phyloP scores from a whole-genome alignment of 1,140 invertebrate species.

The Micrasema minimum region DNA sequence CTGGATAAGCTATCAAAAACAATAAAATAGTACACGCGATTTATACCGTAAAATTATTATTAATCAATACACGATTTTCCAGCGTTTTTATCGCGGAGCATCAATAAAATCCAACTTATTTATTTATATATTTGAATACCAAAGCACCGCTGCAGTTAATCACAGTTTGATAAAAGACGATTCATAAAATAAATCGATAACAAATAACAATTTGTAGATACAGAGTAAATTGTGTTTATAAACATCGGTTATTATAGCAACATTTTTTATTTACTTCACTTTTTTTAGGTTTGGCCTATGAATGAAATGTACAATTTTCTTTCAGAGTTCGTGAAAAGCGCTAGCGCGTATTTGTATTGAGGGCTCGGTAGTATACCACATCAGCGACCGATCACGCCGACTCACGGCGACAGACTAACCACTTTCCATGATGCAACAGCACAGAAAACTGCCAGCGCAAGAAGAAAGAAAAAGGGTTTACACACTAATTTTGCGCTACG shows the following conservation, averaged over 20 bases:
- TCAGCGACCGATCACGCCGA: conserved; percentile 16
- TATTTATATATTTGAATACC: conserved; percentile 9
- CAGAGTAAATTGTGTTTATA: too few species aligned
- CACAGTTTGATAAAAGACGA: conserved; percentile 1
- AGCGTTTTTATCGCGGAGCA: conserved; percentile 6
- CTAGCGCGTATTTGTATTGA: too few species aligned
- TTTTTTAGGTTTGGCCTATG: too few species aligned
- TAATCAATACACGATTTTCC: conserved; percentile 17
- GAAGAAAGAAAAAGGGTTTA: conserved; percentile 29
- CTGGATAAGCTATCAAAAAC: conserved; percentile 28
- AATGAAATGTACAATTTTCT: too few species aligned
- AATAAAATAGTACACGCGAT: conserved; percentile 28
- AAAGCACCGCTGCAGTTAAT: neutral
- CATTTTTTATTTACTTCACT: too few species aligned
- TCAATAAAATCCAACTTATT: conserved; percentile 23
- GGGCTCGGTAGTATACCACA: neutral
- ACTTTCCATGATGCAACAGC: conserved; percentile 31
- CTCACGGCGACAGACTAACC: conserved; percentile 25
- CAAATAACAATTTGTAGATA: too few species aligned
- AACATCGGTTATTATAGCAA: too few species aligned
- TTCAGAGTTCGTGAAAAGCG: too few species aligned
- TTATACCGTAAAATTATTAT: conserved; percentile 36
- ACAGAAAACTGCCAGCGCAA: conserved; percentile 23
- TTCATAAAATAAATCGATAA: neutral
- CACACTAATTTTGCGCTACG: conserved; percentile 25